Percentiles rank a stretch among this genome's conserved stretches.
Evolutionary conservation across 2,797 vertebrate genomes (phyloP).

Genomic region (Urosaurus nigricauda): DNA sequence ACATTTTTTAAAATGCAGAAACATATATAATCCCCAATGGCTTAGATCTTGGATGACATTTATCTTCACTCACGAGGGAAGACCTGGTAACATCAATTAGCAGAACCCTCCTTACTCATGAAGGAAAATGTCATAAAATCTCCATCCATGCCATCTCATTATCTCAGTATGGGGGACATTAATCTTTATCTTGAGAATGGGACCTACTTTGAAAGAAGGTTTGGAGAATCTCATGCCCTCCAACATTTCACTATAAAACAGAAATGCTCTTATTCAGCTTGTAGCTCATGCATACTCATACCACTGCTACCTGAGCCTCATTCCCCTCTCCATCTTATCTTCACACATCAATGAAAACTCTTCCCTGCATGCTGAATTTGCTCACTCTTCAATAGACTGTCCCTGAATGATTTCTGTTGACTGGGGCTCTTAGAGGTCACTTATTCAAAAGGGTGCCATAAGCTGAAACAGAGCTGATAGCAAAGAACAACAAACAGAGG

Average conservation of each 20-base stretch:
- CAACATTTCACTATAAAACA: conserved; percentile 13
- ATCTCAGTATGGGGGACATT: conserved; percentile 51
- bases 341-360: background rate
- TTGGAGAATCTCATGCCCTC: background rate
- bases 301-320: background rate
- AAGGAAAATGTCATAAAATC: conserved; percentile 70
- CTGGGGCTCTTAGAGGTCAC: no score
- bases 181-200: conserved; percentile 54
- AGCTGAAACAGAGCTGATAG: no score
- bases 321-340: no score
- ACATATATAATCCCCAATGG: conserved; percentile 51
- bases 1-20: conserved; percentile 15
- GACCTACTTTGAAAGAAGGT: conserved; percentile 44
- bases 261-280: background rate
- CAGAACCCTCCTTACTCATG: conserved; percentile 71
- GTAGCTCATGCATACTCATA: background rate
- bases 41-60: conserved; percentile 73
- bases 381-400: background rate
- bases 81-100: conserved; percentile 74
- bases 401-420: background rate
- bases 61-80: conserved; percentile 73
- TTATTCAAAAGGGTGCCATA: no score
- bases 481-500: background rate
- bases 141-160: conserved; percentile 48
- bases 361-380: background rate